Percentiles rank a stretch among this genome's conserved stretches.
phyloP scores from a whole-genome alignment of 2,113 vertebrate genomes.

The Synchiropus splendidus region DNA sequence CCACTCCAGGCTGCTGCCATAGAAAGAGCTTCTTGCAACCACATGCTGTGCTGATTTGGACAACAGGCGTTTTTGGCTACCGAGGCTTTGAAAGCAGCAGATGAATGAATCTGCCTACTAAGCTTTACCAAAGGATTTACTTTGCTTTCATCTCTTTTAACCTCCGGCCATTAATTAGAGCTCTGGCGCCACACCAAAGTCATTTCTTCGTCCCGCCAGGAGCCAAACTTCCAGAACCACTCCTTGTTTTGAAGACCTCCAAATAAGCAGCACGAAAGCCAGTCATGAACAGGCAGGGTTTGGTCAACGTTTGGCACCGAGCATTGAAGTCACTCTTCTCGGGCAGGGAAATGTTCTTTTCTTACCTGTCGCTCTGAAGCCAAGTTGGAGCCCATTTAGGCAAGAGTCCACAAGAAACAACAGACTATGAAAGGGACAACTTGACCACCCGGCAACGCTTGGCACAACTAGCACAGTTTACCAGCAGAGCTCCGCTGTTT shows the following conservation, averaged over 20 bases:
- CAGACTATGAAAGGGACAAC: slow-evolving; percentile 47
- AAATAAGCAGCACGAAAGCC: slow-evolving; percentile 21
- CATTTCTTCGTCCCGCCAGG: slow-evolving; percentile 31
- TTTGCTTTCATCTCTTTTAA: slow-evolving; percentile 49
- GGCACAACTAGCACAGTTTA: slow-evolving; percentile 34
- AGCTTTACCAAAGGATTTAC: slow-evolving; percentile 35
- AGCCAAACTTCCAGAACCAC: slow-evolving; percentile 18
- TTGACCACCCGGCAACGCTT: slow-evolving; percentile 42
- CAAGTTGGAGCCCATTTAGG: slow-evolving; percentile 34
- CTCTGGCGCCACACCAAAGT: slow-evolving; percentile 33
- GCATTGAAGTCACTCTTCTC: slow-evolving; percentile 44
- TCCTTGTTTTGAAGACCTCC: slow-evolving; percentile 39
- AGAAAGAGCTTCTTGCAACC: slow-evolving; percentile 32
- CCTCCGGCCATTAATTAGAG: slow-evolving; percentile 53
- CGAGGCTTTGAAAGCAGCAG: slow-evolving; percentile 35
- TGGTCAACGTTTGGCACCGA: slow-evolving; percentile 49
- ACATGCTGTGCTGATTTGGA: slow-evolving; percentile 16
- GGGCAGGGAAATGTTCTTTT: slow-evolving; percentile 18
- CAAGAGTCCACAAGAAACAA: slow-evolving; percentile 30
- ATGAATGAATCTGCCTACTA: slow-evolving; percentile 28
- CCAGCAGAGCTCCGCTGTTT: slow-evolving; percentile 39
- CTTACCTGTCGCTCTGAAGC: slow-evolving; percentile 23
- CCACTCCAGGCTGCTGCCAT: slow-evolving; percentile 26
- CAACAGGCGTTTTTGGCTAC: slow-evolving; percentile 24
- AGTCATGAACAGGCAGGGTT: slow-evolving; percentile 47